A percentile compares a stretch with the other conserved stretches of the same genome.
Conservation (phyloP, 1,140 invertebrate genomes). For the Zaprionus nigranus region DNA sequence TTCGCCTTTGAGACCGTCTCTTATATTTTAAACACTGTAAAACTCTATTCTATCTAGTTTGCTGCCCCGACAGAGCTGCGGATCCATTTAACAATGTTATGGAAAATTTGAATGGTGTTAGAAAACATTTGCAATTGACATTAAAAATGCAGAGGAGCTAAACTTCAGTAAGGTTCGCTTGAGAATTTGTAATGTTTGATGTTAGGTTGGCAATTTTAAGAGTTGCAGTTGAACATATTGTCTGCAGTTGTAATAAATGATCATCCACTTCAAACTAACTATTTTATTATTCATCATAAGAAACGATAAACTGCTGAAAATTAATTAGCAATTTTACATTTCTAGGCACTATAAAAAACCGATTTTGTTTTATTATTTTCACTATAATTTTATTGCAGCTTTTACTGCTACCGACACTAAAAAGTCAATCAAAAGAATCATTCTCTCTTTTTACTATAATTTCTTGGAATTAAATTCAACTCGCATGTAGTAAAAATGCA, state of each 20-base stretch:
- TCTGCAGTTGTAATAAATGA: too few species aligned
- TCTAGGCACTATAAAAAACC: not conserved
- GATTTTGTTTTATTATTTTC: not conserved
- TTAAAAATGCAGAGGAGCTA: not conserved
- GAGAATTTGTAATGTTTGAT: too few species aligned
- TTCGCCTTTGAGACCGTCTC: constrained; percentile 9
- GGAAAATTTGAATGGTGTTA: constrained; percentile 8
- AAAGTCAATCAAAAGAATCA: not conserved
- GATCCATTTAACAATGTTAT: constrained; percentile 33
- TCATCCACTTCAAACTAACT: too few species aligned
- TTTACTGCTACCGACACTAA: not conserved
- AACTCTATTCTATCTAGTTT: constrained; percentile 22
- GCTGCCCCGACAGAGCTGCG: not conserved
- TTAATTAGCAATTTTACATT: too few species aligned
- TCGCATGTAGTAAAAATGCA: constrained; percentile 32
- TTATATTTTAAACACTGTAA: constrained; percentile 27
- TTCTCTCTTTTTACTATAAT: not conserved
- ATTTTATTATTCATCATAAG: too few species aligned
- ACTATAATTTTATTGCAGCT: not conserved
- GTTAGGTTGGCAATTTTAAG: not conserved
- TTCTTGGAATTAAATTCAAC: constrained; percentile 16
- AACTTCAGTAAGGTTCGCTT: not conserved
- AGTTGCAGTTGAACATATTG: too few species aligned
- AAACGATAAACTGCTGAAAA: too few species aligned
- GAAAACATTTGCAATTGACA: not conserved